Evolutionary conservation across 2,888 invertebrate genomes (phyloP).

Genomic region (Hanleya hanleyi): DNA sequence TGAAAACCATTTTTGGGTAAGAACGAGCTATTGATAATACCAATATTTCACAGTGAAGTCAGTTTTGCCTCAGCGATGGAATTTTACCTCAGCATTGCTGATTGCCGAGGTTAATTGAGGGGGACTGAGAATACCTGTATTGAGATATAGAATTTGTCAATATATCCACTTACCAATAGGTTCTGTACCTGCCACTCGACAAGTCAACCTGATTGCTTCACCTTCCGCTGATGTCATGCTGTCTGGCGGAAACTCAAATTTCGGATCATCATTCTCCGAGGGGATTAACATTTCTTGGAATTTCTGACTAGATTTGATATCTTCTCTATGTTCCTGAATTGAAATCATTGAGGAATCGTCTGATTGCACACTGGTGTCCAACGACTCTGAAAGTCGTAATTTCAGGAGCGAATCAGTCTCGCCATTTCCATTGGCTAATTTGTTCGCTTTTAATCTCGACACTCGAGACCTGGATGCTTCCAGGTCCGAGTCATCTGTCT

Average conservation of each 20-base stretch:
- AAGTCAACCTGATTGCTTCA: conserved; percentile 61
- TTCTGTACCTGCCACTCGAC: conserved; percentile 61
- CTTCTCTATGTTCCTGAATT: not conserved
- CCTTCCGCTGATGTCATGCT: conserved; percentile 62
- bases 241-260: conserved; percentile 61
- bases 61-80: too few species aligned
- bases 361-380: conserved; percentile 5
- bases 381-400: not conserved
- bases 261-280: conserved; percentile 62
- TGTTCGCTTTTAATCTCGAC: not conserved
- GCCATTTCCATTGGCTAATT: too few species aligned
- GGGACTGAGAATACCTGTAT: not conserved
- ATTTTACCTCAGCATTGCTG: too few species aligned
- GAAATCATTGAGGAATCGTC: not conserved
- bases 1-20: too few species aligned
- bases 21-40: too few species aligned
- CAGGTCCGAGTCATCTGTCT: conserved; percentile 7
- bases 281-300: conserved; percentile 54
- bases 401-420: not conserved
- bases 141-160: too few species aligned
- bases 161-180: conserved; percentile 60
- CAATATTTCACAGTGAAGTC: too few species aligned
- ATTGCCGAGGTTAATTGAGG: too few species aligned
- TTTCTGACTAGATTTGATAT: conserved; percentile 33
- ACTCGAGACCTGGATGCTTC: not conserved